Evolutionary conservation across 2,888 invertebrate genomes (phyloP), one percentile per base, ranked within the genome.

Genomic region (Drosophila diplacantha): DNA sequence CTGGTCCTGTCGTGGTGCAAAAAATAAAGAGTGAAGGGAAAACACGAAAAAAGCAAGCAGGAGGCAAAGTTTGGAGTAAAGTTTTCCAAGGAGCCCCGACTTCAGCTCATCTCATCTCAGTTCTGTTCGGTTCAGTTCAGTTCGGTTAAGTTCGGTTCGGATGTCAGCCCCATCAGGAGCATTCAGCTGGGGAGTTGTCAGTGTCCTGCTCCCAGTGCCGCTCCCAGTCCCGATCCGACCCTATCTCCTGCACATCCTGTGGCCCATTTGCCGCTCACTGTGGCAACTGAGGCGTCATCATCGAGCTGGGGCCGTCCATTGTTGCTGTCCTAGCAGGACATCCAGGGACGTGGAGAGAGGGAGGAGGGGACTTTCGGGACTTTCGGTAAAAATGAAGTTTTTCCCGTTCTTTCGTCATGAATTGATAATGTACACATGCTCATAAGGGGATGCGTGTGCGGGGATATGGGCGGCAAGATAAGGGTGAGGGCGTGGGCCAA

Each of bases 361-460:
- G 47, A 11, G n/a, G 20, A 11, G n/a, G 18, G 51, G 38, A 34
- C 50, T 41, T 53, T 54, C 37, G 61, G 68, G 69, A 61, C 67
- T 73, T 74, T 63, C 39, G 63, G 83, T 69, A 77, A 73, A 78
- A 83, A 80, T 83, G 78, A 83, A 80, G 83, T 83, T 83, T 80
- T 80, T 78, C 35, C 62, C 61, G 50, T 61, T 61, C 75, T 75
- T 75, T 81, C 69, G 79, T 78, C 80, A 80, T 80, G 80, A 80
- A 80, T 80, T 80, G 80, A 80, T 80, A 80, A 80, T 83, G 83
- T 81, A 80, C 81, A 78, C 78, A 80, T 81, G 83, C 73, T 83
- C 79, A 72, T 74, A 72, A 73, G 62, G 64, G 66, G 52, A 53
- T 58, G 58, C 51, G 53, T 52, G 50, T 29, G 55, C 18, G 50